These are phyloP conservation scores for Mythimna lalbum DNA, from an alignment of 2,888 invertebrate genomes.

Conservation along the genomic window DNA sequence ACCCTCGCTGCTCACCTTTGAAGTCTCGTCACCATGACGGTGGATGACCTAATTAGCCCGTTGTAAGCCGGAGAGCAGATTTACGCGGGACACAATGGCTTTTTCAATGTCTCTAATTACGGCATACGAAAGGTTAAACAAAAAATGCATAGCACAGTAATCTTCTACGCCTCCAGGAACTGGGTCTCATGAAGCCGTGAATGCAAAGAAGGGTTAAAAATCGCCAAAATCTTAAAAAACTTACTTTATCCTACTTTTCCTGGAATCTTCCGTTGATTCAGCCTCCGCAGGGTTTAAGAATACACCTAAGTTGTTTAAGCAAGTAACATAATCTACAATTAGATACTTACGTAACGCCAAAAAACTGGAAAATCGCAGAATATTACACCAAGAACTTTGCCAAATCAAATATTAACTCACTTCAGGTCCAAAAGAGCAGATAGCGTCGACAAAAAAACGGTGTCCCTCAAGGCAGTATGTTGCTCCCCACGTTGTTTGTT, in stretches of 20 bases:
- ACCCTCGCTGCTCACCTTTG: background rate
- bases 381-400: background rate
- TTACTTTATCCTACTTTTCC: background rate
- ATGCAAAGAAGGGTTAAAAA: background rate
- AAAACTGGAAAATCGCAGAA: background rate
- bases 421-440: no score
- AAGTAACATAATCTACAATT: background rate
- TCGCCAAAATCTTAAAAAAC: background rate
- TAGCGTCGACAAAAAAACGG: no score
- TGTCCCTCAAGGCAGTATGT: no score
- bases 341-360: background rate
- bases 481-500: no score
- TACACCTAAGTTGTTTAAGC: background rate
- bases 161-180: background rate
- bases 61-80: no score
- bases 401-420: background rate
- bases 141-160: background rate
- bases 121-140: no score
- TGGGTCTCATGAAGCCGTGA: background rate
- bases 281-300: background rate
- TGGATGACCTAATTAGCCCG: background rate
- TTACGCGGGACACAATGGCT: no score
- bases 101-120: no score
- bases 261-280: background rate
- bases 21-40: background rate